Conservation (phyloP, 37 sponge, comb jelly and placozoan genomes). For the Trichoplax adhaerens region DNA sequence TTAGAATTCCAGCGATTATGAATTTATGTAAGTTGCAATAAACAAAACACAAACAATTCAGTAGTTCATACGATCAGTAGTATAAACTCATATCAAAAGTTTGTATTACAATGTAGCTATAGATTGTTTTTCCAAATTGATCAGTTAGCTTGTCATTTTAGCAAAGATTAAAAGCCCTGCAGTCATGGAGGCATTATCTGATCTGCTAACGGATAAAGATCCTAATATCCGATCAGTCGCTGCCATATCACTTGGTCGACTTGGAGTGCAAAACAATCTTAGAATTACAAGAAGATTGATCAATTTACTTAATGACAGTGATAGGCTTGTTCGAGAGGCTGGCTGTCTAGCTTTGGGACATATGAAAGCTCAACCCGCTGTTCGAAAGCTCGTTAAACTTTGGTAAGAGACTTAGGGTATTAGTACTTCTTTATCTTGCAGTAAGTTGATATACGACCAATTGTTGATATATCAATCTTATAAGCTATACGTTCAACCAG, state of each 20-base stretch:
- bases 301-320: conserved; percentile 50
- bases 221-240: conserved; percentile 95
- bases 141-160: conserved; percentile 5
- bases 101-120: neutral
- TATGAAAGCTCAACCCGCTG: conserved; percentile 53
- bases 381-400: conserved; percentile 44
- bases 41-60: too few species aligned
- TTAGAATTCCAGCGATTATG: conserved; percentile 78
- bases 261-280: conserved; percentile 27
- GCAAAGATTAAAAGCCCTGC: conserved; percentile 70
- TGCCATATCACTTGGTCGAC: conserved; percentile 77
- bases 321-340: conserved; percentile 79
- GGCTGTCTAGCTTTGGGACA: conserved; percentile 79
- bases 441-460: too few species aligned
- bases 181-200: conserved; percentile 63
- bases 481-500: too few species aligned
- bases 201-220: conserved; percentile 55
- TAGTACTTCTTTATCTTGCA: too few species aligned
- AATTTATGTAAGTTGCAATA: conserved; percentile 40
- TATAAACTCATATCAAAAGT: neutral
- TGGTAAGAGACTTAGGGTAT: conserved; percentile 29
- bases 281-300: conserved; percentile 35
- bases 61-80: too few species aligned
- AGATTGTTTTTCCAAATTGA: neutral
- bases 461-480: too few species aligned